Evolutionary conservation across 2,797 vertebrate genomes (phyloP).

Genomic region (Psittacula echo): DNA sequence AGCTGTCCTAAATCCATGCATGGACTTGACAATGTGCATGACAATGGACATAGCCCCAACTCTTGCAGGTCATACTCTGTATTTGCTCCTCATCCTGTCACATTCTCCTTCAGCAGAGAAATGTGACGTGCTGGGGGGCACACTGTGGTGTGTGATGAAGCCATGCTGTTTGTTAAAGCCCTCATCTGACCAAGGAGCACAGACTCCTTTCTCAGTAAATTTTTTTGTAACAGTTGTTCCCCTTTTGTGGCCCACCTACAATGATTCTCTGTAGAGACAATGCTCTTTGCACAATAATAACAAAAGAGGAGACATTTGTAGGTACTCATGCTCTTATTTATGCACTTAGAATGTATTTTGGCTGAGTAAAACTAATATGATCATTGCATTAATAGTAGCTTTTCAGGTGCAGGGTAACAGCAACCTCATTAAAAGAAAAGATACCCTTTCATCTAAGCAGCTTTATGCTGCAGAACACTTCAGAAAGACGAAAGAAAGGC

Average conservation of each 20-base stretch:
- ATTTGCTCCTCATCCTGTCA: not conserved
- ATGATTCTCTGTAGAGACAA: not conserved
- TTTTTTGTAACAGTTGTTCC: not conserved
- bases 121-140: not conserved
- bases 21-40: not conserved
- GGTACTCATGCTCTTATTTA: not conserved
- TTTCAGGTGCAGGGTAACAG: not conserved
- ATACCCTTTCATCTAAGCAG: not conserved
- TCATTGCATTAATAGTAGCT: not conserved
- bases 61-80: not conserved
- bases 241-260: not conserved
- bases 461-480: not conserved
- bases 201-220: not conserved
- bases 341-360: not conserved
- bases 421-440: not conserved
- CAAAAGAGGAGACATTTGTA: not conserved
- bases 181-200: not conserved
- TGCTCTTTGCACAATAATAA: not conserved
- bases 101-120: not conserved
- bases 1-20: not conserved
- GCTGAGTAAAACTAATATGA: not conserved
- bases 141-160: not conserved
- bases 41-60: rapidly evolving
- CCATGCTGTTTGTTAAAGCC: not conserved
- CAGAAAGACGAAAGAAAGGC: not conserved